phyloP scores from a whole-genome alignment of 2,888 invertebrate species.

The Athalia rosae region DNA sequence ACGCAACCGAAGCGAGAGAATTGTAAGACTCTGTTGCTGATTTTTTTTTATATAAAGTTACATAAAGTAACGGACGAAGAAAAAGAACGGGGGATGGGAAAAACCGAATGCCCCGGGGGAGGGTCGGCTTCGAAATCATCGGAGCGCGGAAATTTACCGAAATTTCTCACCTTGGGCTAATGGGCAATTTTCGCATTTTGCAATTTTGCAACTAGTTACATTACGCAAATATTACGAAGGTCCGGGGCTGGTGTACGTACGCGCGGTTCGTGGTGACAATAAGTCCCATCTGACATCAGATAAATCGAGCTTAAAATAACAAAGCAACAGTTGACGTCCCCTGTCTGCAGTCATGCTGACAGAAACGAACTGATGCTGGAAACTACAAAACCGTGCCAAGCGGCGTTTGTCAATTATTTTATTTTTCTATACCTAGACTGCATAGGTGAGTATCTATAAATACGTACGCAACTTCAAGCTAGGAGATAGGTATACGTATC shows the following conservation, averaged over 20 bases:
- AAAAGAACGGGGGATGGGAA: background rate
- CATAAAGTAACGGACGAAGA: background rate
- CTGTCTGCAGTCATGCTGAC: conserved; percentile 37
- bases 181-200: too few relatives aligned
- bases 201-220: background rate
- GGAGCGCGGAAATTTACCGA: too few relatives aligned
- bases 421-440: conserved; percentile 12
- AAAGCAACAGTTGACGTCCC: conserved; percentile 44
- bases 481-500: background rate
- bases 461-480: background rate
- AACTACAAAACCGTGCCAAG: conserved; percentile 36
- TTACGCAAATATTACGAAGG: conserved; percentile 32
- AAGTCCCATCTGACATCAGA: conserved; percentile 39
- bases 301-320: conserved; percentile 45
- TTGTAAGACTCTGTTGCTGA: too few relatives aligned
- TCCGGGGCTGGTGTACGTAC: background rate
- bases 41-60: too few relatives aligned
- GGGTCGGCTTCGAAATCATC: too few relatives aligned
- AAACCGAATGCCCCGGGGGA: too few relatives aligned
- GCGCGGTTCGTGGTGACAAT: conserved; percentile 8
- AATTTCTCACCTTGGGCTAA: too few relatives aligned
- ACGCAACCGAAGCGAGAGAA: conserved; percentile 11
- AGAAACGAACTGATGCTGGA: conserved; percentile 37
- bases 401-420: conserved; percentile 42
- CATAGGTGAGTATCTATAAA: conserved; percentile 20